Conservation (phyloP, 2,113 vertebrate genomes). For the Silurus asotus region DNA sequence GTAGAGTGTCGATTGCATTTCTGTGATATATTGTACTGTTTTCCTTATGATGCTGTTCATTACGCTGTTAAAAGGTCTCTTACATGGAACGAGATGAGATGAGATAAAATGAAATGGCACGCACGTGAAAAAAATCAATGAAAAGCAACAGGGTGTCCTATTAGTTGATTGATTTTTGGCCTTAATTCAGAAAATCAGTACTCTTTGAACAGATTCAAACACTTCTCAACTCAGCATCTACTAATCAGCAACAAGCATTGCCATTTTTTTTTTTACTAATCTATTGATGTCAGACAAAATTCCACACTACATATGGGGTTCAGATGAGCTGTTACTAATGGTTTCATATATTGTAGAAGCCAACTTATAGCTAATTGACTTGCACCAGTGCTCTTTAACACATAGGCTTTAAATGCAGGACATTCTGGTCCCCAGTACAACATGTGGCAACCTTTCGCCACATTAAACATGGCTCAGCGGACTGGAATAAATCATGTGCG, state of each 20-base stretch:
- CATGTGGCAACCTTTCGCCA: not conserved
- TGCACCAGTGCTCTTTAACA: not conserved
- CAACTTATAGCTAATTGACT: not conserved
- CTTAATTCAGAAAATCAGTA: not conserved
- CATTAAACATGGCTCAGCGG: slow-evolving; percentile 10
- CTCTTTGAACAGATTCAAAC: not conserved
- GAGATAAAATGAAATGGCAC: not conserved
- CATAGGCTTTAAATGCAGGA: not conserved
- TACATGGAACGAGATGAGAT: not conserved
- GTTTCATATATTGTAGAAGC: not conserved
- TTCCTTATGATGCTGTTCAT: not conserved
- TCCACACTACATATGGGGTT: not conserved
- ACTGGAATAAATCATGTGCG: slow-evolving; percentile 20
- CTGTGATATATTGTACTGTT: not conserved
- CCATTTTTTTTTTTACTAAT: not conserved
- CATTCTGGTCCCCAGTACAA: not conserved
- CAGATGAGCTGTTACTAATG: not conserved
- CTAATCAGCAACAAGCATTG: not conserved
- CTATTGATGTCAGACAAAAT: not conserved
- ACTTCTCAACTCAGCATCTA: not conserved
- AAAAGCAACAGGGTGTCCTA: not conserved
- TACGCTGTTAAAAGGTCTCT: not conserved
- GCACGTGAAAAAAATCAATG: not conserved
- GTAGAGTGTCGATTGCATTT: not conserved
- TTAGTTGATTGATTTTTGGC: not conserved